Percentiles rank a stretch among this genome's conserved stretches.
phyloP scores from a whole-genome alignment of 2,888 invertebrate species.

The Brachyopa scutellaris region DNA sequence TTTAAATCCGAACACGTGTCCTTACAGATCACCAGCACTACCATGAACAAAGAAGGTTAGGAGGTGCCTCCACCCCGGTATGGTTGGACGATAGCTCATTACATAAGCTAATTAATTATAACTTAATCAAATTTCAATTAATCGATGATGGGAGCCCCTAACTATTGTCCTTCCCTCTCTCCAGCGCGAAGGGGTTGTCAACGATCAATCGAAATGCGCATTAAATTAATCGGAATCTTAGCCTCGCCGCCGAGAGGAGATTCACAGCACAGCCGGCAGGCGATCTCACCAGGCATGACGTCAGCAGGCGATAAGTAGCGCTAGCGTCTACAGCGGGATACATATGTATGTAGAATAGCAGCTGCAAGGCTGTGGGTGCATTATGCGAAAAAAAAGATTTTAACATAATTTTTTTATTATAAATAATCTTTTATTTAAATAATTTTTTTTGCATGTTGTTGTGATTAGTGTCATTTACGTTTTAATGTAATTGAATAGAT shows the following conservation, averaged over 20 bases:
- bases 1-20: conserved; percentile 66
- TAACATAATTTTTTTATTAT: conserved; percentile 3
- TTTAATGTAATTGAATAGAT: conserved; percentile 46
- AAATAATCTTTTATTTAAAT: conserved; percentile 15
- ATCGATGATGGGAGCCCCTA: conserved; percentile 10
- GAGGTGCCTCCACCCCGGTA: conserved; percentile 25
- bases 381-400: conserved; percentile 14
- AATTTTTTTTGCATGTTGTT: conserved; percentile 23
- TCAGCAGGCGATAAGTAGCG: neutral
- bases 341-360: too few species aligned
- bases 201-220: conserved; percentile 53
- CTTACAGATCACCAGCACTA: conserved; percentile 43
- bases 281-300: neutral
- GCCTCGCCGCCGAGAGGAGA: conserved; percentile 9
- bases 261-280: neutral
- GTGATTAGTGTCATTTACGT: conserved; percentile 41
- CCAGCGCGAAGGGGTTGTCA: conserved; percentile 11
- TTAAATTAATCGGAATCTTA: conserved; percentile 28
- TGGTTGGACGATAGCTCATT: conserved; percentile 34
- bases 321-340: neutral
- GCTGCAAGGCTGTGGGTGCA: neutral
- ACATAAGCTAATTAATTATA: conserved; percentile 64
- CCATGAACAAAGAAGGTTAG: conserved; percentile 47
- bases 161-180: neutral
- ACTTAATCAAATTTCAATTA: conserved; percentile 66